Evolutionary conservation across 2,888 invertebrate species (phyloP).

Genomic region (Eurytoma californica): DNA sequence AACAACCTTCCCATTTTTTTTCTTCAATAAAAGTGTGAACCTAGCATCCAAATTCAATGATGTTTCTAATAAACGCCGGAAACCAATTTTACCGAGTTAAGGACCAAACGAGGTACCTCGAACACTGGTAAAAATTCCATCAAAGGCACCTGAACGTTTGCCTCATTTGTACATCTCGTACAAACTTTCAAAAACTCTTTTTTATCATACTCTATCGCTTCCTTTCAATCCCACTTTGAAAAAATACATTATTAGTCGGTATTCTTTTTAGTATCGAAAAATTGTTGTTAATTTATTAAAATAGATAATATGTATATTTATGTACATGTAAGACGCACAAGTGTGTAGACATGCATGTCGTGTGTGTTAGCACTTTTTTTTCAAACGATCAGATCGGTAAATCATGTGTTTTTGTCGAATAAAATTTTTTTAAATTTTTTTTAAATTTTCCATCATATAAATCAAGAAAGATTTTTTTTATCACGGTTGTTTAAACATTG

Average conservation of each 20-base stretch:
- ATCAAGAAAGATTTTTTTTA: background rate
- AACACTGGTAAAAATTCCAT: constrained; percentile 10
- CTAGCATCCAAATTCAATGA: background rate
- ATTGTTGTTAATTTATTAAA: constrained; percentile 66
- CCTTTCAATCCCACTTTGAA: constrained; percentile 26
- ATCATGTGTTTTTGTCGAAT: background rate
- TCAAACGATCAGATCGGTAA: background rate
- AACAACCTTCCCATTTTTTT: constrained; percentile 27
- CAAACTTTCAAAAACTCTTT: constrained; percentile 31
- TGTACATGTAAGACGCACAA: constrained; percentile 56
- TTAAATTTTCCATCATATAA: background rate
- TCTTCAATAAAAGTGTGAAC: background rate
- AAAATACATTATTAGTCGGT: constrained; percentile 55
- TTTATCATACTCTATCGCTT: constrained; percentile 27
- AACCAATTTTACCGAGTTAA: background rate
- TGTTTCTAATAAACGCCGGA: background rate
- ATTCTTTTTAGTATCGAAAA: constrained; percentile 63
- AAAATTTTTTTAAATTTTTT: too few relatives aligned
- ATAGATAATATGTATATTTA: constrained; percentile 59
- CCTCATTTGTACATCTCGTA: background rate
- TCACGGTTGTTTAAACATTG: background rate
- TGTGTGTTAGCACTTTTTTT: background rate
- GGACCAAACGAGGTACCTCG: background rate
- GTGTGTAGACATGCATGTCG: background rate
- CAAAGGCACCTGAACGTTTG: constrained; percentile 44